Conservation (phyloP, 1,140 invertebrate genomes). For the Bradynema listronoti region DNA sequence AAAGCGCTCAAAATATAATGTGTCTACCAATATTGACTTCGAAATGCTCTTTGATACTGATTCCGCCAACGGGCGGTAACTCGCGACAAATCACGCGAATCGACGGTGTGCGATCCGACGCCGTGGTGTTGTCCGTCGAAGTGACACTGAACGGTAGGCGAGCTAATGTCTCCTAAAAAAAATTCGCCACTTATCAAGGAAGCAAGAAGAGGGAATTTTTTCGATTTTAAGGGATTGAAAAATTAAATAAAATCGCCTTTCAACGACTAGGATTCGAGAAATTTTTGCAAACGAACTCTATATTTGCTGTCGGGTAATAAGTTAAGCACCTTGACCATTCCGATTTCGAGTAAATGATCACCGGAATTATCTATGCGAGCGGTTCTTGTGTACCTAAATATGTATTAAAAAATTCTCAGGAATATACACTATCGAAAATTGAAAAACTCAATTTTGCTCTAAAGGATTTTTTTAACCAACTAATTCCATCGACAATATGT, state of each 20-base stretch:
- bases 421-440: background rate
- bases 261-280: background rate
- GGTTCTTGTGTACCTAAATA: conserved; percentile 79
- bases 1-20: no score
- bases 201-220: no score
- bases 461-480: background rate
- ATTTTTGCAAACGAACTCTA: conserved; percentile 61
- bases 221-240: no score
- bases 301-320: conserved; percentile 87
- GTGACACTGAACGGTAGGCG: conserved; percentile 30
- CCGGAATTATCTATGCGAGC: conserved; percentile 92
- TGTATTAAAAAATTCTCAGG: background rate
- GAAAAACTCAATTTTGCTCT: background rate
- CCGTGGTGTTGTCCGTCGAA: conserved; percentile 17
- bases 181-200: background rate
- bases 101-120: conserved; percentile 44
- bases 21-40: no score
- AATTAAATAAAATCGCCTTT: no score
- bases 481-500: background rate
- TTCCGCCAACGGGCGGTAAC: conserved; percentile 70
- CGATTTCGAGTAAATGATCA: conserved; percentile 91
- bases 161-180: conserved; percentile 42
- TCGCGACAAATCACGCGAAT: conserved; percentile 54
- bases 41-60: conserved; percentile 95
- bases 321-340: conserved; percentile 89